Base-by-base conservation (phyloP, 2,888 invertebrate species). In the Athetis lepigone region DNA sequence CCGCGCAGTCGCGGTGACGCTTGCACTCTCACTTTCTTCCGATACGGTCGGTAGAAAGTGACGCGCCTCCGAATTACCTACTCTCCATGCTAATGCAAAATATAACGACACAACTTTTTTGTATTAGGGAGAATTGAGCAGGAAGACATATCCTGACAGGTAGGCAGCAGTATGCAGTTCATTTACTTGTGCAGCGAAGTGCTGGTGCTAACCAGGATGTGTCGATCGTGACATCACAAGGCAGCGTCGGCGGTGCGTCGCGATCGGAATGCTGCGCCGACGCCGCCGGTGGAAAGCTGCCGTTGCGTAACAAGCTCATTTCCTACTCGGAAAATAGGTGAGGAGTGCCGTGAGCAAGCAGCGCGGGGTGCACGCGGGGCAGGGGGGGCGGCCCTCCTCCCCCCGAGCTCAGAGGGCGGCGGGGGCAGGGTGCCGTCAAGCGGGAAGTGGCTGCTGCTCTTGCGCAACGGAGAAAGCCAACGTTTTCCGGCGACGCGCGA, bases 391-490 rank as follows among this genome's bases (percentile, higher is more conserved):
- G 39, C 16, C 39, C 58, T 51, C 8, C 63, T n/a, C 39, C 58
- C 52, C 8, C 63, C 33, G 60, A 51, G 69, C 56, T n/a, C n/a
- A n/a, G 61, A 73, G 46, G 67, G 59, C 69, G 74, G 71, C 67
- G 67, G 73, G 51, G 62, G 73, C 54, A 77, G 67, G 63, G 70
- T 72, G 80, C 70, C 69, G 77, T 71, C 57, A 79, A 90, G 85
- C 89, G 90, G 93, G 92, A 93, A 93, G 90, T 90, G 80, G 85
- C 83, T 85, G 85, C 84, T 74, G 81, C 85, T 86, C 88, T 94
- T 94, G 92, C 93, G 91, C 90, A 94, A 94, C 78, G 85, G 93
- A 89, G 94, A 94, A 94, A 94, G 94, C 88, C 82, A 75, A 67
- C 84, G 90, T 91, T 92, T 94, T 92, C 93, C 93, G 93, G 87